Evolutionary conservation across 1,140 invertebrate genomes (phyloP).

Genomic region (Colletes latitarsis): DNA sequence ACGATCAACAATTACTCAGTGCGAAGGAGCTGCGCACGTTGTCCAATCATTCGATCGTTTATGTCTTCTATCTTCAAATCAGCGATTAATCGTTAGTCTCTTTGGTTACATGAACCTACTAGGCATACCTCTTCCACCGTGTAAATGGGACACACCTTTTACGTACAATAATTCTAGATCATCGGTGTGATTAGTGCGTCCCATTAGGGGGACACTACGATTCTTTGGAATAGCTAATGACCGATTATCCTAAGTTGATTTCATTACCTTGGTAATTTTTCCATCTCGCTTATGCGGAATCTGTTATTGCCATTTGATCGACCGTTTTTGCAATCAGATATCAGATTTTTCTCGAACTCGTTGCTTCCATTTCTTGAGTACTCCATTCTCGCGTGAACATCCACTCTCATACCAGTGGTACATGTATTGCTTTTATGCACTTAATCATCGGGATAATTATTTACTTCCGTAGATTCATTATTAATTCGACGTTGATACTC

Average conservation of each 20-base stretch:
- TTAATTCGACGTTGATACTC: slow-evolving; percentile 10
- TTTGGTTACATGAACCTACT: neutral
- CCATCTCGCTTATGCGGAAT: neutral
- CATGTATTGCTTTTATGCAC: neutral
- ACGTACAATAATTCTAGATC: neutral
- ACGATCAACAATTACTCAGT: neutral
- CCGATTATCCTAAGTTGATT: neutral
- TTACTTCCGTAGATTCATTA: neutral
- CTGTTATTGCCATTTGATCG: neutral
- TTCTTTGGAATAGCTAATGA: neutral
- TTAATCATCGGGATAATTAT: neutral
- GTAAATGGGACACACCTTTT: neutral
- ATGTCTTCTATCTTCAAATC: neutral
- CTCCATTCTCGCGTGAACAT: neutral
- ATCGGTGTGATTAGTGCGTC: neutral
- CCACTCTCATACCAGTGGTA: too few relatives aligned
- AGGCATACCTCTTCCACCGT: neutral
- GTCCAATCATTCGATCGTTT: neutral
- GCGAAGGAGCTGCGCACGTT: neutral
- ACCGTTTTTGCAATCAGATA: neutral
- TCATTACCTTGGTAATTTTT: neutral
- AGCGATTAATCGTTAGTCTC: neutral
- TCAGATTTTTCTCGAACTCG: neutral
- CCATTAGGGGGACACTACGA: neutral
- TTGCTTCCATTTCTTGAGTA: neutral